Base-by-base conservation (phyloP, 2,888 invertebrate species). In the Lasioglossum malachurum region DNA sequence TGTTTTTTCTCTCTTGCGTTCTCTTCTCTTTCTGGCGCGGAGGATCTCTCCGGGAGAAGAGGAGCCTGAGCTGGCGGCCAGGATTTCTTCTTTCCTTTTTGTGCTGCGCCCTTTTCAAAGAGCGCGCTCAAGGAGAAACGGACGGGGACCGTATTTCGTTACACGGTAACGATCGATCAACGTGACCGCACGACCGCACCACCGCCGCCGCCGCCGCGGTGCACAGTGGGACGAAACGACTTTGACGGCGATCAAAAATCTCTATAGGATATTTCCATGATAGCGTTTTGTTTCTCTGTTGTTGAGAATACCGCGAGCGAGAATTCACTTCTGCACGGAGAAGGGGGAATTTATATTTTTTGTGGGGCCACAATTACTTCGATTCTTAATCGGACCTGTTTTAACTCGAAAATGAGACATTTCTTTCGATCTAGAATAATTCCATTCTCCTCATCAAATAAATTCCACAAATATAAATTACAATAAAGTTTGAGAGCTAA, bases 161-260 rank as follows among this genome's bases (percentile, higher is more conserved):
- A 91, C 91, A 91, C 91, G 89, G 91, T 91, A 91, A 91, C 91
- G 91, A 91, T 91, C 91, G 91, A 91, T 91, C 91, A 91, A 91
- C 91, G 91, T 91, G 91, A 91, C 91, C 91, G 88, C 91, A 91
- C 91, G 89, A 91, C 91, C 91, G 91, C 91, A 91, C 90, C 87
- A 84, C 75, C 87, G 84, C 82, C 91, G 84, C 82, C 91, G 89
- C 90, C 87, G 85, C 75, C 87, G 84, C 84, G 87, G 78, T 31
- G 69, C 81, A 72, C 78, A 57, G 77, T 82, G 85, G 64, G 67
- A 69, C 83, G 88, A 82, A 73, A 41, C 82, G 84, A 72, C n/a
- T 53, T 53, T 53, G 53, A 53, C 23, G 53, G 53, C 53, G 53
- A 53, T 53, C 53, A 53, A 53, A 53, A 53, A 53, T 53, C 53